Evolutionary conservation across 2,797 vertebrate genomes (phyloP).

Genomic region (Liparis tanakae): DNA sequence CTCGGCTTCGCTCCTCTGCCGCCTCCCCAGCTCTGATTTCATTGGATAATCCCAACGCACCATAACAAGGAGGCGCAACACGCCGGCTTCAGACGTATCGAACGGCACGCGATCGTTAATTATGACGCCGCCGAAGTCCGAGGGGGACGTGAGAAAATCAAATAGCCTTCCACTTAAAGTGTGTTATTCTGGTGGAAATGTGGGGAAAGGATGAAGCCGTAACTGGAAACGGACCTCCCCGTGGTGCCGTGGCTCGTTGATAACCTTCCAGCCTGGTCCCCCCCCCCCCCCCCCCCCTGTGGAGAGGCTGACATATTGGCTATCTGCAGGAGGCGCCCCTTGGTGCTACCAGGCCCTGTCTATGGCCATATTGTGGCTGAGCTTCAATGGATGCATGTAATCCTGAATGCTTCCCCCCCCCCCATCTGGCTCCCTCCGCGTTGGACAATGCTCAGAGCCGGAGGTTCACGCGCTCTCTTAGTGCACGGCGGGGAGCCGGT

Average conservation of each 20-base stretch:
- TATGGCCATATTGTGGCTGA: slow-evolving; percentile 38
- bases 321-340: slow-evolving; percentile 45
- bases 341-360: slow-evolving; percentile 44
- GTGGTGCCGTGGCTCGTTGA: slow-evolving; percentile 34
- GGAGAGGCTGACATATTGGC: slow-evolving; percentile 45
- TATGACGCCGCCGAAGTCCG: slow-evolving; percentile 14
- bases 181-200: not conserved
- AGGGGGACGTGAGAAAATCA: slow-evolving; percentile 7
- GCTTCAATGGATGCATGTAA: slow-evolving; percentile 61
- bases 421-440: slow-evolving; percentile 39
- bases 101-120: slow-evolving; percentile 14
- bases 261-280: slow-evolving; percentile 50
- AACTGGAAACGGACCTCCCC: slow-evolving; percentile 16
- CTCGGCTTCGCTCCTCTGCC: slow-evolving; percentile 21
- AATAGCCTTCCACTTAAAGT: not conserved
- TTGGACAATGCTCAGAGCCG: slow-evolving; percentile 36
- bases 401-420: slow-evolving; percentile 45
- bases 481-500: not conserved
- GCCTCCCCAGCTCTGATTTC: slow-evolving; percentile 19
- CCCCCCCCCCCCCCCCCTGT: slow-evolving; percentile 36
- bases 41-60: not conserved
- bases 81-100: not conserved
- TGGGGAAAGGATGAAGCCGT: slow-evolving; percentile 12
- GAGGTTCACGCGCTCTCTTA: slow-evolving; percentile 33
- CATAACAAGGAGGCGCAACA: not conserved